Base-by-base conservation (phyloP, 2,888 invertebrate species). In the Melanchra persicariae region DNA sequence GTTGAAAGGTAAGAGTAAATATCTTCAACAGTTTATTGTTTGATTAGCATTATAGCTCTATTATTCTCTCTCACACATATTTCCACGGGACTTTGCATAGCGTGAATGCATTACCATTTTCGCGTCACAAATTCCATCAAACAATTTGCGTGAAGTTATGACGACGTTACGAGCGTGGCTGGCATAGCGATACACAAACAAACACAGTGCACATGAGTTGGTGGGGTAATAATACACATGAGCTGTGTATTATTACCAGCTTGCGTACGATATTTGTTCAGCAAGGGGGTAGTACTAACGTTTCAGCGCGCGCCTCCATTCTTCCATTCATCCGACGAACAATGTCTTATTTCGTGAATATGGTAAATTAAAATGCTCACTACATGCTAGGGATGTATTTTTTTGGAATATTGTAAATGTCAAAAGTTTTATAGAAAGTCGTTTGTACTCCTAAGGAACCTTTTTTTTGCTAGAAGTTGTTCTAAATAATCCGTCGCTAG, bases 261-360 rank as follows among this genome's bases (percentile, higher is more conserved):
- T 74, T 76, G 64, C 74, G 70, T 76, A 83, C 77, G 69, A 82
- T 87, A 88, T 88, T 87, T 87, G 87, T 85, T 85, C 79, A 73
- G 63, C 54, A 79, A 73, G 61, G 77, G 60, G 68, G 54, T 69
- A 63, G 47, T 34, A 34, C 34, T 6, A 2, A 6, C 68, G 75
- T 66, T 75, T 65, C 74, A 83, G 73, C 68, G 71, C 68, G 69
- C 26, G 79, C 66, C 70, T 81, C 72, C 70, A 77, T 86, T 83
- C 82, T 84, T 83, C 85, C 81, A 88, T 90, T 90, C 88, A 88
- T 65, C 65, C 79, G 58, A 69, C 83, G 84, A 87, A 89, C 89
- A 91, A 90, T 88, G 87, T 90, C 86, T 88, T 89, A 88, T 88
- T 89, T 87, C 75, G 78, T 74, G 83, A 75, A 83, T 81, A 77